Conservation (phyloP, 2,888 invertebrate species). For the Luperina testacea region DNA sequence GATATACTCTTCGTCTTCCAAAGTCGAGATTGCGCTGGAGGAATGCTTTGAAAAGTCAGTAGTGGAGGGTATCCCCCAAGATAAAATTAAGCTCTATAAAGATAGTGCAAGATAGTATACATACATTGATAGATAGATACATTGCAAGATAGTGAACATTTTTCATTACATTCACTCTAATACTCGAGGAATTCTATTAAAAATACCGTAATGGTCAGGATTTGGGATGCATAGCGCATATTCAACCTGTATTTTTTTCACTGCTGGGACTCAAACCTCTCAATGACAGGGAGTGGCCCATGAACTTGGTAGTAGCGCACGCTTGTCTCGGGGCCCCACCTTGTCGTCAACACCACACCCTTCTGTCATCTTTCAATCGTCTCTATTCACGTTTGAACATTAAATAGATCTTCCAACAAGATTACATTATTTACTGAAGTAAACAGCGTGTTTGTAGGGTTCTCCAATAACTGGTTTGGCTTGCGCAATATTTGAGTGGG, state of each 20-base stretch:
- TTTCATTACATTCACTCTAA: background rate
- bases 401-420: constrained; percentile 60
- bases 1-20: background rate
- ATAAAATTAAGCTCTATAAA: background rate
- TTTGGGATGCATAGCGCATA: background rate
- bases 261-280: too few species aligned
- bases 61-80: background rate
- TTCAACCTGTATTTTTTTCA: background rate
- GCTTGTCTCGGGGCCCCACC: constrained; percentile 36
- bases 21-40: too few species aligned
- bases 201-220: background rate
- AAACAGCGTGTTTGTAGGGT: constrained; percentile 31
- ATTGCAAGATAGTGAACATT: background rate
- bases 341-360: constrained; percentile 53
- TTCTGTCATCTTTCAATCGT: constrained; percentile 61
- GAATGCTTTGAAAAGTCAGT: background rate
- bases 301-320: background rate
- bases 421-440: constrained; percentile 51
- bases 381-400: constrained; percentile 61
- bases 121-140: too few species aligned
- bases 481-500: background rate
- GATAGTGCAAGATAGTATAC: too few species aligned
- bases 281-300: too few species aligned
- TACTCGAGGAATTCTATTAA: background rate
- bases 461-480: background rate